Percentiles rank a stretch among this genome's conserved stretches.
Conservation (phyloP, 1,140 invertebrate genomes). For the Macrobrachium rosenbergii region DNA sequence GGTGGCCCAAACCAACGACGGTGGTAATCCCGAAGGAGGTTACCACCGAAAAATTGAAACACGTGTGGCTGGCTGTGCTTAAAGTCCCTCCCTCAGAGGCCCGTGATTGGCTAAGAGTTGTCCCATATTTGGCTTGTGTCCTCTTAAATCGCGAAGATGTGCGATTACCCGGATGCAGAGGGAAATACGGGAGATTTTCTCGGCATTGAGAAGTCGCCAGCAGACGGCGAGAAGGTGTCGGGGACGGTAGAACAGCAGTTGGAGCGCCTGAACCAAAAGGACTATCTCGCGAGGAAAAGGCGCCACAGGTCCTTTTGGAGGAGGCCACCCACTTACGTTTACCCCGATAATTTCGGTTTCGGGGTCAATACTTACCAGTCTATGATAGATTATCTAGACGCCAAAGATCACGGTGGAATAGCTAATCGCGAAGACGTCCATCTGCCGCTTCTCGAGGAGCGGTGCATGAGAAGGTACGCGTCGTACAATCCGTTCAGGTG, state of each 20-base stretch:
- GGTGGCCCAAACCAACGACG: neutral
- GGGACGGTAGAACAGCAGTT: conserved; percentile 34
- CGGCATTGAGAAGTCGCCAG: neutral
- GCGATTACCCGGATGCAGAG: neutral
- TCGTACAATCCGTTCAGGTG: conserved; percentile 66
- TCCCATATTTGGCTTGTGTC: conserved; percentile 10
- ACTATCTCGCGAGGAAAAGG: conserved; percentile 67
- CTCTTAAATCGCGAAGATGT: conserved; percentile 1
- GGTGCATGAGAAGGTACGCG: conserved; percentile 75
- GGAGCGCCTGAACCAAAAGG: conserved; percentile 44
- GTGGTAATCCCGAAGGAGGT: neutral
- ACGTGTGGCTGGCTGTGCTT: too few relatives aligned
- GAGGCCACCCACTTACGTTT: conserved; percentile 78
- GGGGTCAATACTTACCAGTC: conserved; percentile 86
- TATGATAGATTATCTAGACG: conserved; percentile 85
- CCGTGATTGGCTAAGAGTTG: neutral
- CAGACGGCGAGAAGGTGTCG: neutral
- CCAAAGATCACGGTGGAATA: conserved; percentile 71
- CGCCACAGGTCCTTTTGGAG: conserved; percentile 63
- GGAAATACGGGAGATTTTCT: neutral
- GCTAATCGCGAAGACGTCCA: conserved; percentile 71
- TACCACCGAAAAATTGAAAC: neutral
- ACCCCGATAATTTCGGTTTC: conserved; percentile 84
- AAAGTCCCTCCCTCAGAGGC: too few relatives aligned
- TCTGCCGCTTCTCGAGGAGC: conserved; percentile 82